A percentile compares a stretch with the other conserved stretches of the same genome.
phyloP scores from a whole-genome alignment of 2,113 vertebrate genomes.

The Tonatia bakeri region DNA sequence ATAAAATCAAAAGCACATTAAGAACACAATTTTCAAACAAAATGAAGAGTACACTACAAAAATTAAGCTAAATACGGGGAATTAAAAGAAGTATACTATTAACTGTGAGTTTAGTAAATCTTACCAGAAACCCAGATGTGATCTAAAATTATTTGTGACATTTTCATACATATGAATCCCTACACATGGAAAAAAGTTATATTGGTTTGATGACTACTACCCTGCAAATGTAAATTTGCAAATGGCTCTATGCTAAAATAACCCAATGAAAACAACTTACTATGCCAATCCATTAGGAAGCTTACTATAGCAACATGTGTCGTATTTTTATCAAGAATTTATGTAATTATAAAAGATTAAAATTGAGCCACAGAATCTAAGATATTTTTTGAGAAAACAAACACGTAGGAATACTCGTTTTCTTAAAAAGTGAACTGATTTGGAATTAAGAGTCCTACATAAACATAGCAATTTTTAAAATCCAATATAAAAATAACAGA shows the following conservation, averaged over 20 bases:
- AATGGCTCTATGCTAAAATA: not conserved
- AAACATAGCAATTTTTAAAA: slow-evolving; percentile 28
- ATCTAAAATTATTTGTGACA: not conserved
- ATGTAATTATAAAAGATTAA: slow-evolving; percentile 20
- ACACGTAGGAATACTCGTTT: slow-evolving; percentile 6
- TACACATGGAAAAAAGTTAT: not conserved
- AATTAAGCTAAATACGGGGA: not conserved
- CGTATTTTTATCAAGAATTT: slow-evolving; percentile 1
- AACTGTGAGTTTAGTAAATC: not conserved
- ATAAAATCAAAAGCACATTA: not conserved
- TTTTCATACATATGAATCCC: not conserved
- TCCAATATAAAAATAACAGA: not conserved
- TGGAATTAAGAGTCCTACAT: not conserved
- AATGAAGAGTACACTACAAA: not conserved
- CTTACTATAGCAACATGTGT: not conserved
- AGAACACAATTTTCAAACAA: slow-evolving; percentile 31
- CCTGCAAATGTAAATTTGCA: not conserved
- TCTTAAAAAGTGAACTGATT: not conserved
- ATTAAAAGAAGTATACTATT: not conserved
- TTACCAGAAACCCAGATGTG: not conserved
- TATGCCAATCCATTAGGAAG: not conserved
- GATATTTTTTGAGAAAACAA: slow-evolving; percentile 17
- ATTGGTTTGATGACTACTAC: not conserved
- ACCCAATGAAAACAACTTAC: not conserved
- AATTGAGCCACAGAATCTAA: not conserved